phyloP scores from a whole-genome alignment of 2,888 invertebrate genomes.

The Margaritifera margaritifera region DNA sequence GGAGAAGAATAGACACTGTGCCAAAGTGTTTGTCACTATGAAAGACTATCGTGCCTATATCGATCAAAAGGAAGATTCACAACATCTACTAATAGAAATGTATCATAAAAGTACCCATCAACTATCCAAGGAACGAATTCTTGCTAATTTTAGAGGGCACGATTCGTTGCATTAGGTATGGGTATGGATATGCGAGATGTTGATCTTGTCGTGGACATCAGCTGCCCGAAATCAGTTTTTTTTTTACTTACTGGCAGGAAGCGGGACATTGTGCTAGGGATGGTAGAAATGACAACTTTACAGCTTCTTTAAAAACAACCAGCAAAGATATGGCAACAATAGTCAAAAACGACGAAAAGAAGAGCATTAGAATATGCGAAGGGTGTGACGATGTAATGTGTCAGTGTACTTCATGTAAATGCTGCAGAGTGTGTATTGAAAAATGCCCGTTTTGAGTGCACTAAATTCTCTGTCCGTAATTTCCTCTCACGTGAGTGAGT shows the following conservation, averaged over 20 bases:
- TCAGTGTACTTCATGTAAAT: too few relatives aligned
- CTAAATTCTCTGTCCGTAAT: too few relatives aligned
- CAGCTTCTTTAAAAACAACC: conserved; percentile 18
- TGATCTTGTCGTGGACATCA: conserved; percentile 21
- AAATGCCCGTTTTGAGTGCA: too few relatives aligned
- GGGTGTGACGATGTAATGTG: too few relatives aligned
- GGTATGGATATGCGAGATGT: conserved; percentile 30
- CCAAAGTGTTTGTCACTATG: conserved; percentile 24
- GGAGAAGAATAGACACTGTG: conserved; percentile 29
- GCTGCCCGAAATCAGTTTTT: conserved; percentile 29
- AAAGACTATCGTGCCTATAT: conserved; percentile 22
- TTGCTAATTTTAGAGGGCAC: conserved; percentile 13
- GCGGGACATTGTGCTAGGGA: conserved; percentile 31
- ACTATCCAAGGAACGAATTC: conserved; percentile 23
- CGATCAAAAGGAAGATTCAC: conserved; percentile 9
- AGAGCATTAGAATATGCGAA: conserved; percentile 6
- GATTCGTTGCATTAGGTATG: conserved; percentile 31
- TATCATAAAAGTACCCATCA: conserved; percentile 31
- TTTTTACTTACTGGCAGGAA: too few relatives aligned
- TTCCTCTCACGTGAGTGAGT: too few relatives aligned
- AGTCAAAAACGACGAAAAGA: conserved; percentile 8
- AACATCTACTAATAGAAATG: conserved; percentile 36
- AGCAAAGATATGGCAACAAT: conserved; percentile 16
- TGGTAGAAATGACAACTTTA: conserved; percentile 22
- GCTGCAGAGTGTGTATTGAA: too few relatives aligned